Evolutionary conservation across 2,113 vertebrate genomes (phyloP), one percentile per base, ranked within the genome.

Genomic region (Seriola rivoliana): DNA sequence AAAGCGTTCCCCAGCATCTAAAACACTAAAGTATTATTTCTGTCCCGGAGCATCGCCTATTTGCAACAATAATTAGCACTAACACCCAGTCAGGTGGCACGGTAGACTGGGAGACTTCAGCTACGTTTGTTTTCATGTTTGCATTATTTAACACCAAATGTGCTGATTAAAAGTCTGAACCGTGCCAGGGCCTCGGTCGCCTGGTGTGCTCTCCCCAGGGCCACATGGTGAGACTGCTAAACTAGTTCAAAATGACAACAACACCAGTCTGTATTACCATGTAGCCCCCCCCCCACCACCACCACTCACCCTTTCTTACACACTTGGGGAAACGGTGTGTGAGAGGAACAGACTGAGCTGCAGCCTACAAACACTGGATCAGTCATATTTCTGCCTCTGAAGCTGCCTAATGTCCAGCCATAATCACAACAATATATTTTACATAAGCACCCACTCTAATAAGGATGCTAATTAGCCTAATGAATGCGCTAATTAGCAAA

Each of bases 61-160:
- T 85, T 71, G 68, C 72, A 73, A 59, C 78, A 66, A 71, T 80
- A 75, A 81, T 83, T 69, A 62, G 40, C 52, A 44, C 66, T 29
- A 78, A 81, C 69, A 75, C 40, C 65, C 64, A 60, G 72, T 75
- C 57, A 71, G 76, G 58, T 62, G 80, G 50, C 21, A 11, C 0
- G 29, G 50, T 63, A 32, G 32, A 48, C 60, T 14, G 17, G 16
- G 76, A 75, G 82, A 52, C 55, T 65, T 75, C 59, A 69, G 65
- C 74, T 69, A 29, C 46, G 25, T 81, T 86, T 88, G 55, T 85
- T 87, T 87, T 82, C 54, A 50, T 71, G 13, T 84, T 76, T 86
- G 60, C 55, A 85, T 86, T 84, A 84, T 87, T 85, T 63, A 85
- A 69, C 58, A n/a, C 40, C 10, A n/a, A 81, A 58, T 67, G 34